phyloP scores from a whole-genome alignment of 2,888 invertebrate species.

The Bruchidius siliquastri region DNA sequence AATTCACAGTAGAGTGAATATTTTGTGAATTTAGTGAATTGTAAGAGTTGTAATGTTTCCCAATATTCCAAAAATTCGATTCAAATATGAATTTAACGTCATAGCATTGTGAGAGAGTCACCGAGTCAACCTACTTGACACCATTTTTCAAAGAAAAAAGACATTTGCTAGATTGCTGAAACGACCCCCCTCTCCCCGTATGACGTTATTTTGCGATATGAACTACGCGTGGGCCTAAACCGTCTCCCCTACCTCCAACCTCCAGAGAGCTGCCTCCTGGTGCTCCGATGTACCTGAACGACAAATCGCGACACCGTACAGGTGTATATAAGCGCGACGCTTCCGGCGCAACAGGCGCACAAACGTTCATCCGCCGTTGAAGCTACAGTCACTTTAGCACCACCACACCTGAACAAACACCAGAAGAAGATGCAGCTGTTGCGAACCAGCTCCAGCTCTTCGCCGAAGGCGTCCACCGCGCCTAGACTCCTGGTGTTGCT shows the following conservation, averaged over 20 bases:
- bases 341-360: not conserved
- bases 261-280: not conserved
- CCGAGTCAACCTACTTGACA: not conserved
- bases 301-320: not conserved
- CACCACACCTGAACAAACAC: not conserved
- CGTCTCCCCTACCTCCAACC: not conserved
- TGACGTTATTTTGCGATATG: too few relatives aligned
- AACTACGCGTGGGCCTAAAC: not conserved
- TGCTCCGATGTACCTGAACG: not conserved
- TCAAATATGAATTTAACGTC: too few relatives aligned
- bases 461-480: conserved; percentile 8
- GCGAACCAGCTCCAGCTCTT: not conserved
- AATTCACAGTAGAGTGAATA: too few relatives aligned
- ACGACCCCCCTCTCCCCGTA: too few relatives aligned
- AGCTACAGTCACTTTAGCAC: not conserved
- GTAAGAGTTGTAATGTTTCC: too few relatives aligned
- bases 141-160: too few relatives aligned
- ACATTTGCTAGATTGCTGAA: too few relatives aligned
- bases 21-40: too few relatives aligned
- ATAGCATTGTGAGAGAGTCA: too few relatives aligned
- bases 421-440: not conserved
- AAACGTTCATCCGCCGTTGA: not conserved
- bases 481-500: conserved; percentile 10
- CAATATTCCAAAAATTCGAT: too few relatives aligned
- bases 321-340: not conserved